Base-by-base conservation (phyloP, 2,888 invertebrate genomes). In the Dromius quadrimaculatus region DNA sequence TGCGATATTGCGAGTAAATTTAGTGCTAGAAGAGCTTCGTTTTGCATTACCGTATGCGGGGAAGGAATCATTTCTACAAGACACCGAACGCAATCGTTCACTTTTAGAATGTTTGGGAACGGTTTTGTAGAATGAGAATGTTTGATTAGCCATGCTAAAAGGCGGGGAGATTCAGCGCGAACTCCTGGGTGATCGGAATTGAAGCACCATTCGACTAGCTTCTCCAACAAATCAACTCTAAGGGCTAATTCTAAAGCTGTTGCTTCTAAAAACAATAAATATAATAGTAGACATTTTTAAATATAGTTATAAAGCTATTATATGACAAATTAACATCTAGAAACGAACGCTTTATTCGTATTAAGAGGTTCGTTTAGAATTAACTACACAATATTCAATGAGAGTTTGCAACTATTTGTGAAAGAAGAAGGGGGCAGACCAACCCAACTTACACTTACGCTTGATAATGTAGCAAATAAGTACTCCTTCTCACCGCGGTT, bases 31-130 rank as follows among this genome's bases (percentile, higher is more conserved):
- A 93, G 86, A 0, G 93, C 91, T 83, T 94, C 93, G 79, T 91
- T 92, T 80, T 93, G 93, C 96, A 96, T 96, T 22, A 95, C 89
- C 4, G 91, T 85, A 83, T 95, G 93, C 77, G 92, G 91, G 1
- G 93, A 91, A 2, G 90, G 87, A 74, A 93, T 84, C 95, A 96
- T 95, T 81, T 89, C 88, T 8, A 93, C 90, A 75, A 96, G 84
- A 77, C 91, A 89, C 65, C 89, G 87, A 28, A 94, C 83, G 71
- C 91, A 91, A 72, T 91, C 92, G 50, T 89, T 87, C 15, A 86
- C 86, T 82, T 87, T 81, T 0, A 87, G 80, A 43, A 87, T 77
- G 34, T 72, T 74, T 36, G 75, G 72, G 72, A 79, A 79, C 13
- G 79, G 78, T 73, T 79, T 83, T 47, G 78, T 79, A 1, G 84